These are phyloP conservation scores for Drosophila grimshawi DNA, from an alignment of 1,140 invertebrate genomes.

Conservation along the genomic window DNA sequence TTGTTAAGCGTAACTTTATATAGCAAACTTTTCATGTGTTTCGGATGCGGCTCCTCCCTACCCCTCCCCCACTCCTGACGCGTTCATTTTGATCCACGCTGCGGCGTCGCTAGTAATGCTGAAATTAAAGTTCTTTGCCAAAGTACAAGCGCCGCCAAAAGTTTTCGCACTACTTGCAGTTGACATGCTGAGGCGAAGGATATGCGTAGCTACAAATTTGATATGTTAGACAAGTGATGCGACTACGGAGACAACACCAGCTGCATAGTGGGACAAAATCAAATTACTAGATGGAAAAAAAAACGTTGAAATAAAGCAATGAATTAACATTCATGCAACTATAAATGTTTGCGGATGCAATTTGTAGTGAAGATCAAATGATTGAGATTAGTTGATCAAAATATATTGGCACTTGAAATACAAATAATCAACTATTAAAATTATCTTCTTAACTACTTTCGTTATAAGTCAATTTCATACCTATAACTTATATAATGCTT, in stretches of 20 bases:
- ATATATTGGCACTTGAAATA: no score
- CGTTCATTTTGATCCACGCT: slow-evolving; percentile 15
- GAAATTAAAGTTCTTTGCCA: slow-evolving; percentile 81
- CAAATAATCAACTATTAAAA: no score
- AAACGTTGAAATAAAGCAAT: background rate
- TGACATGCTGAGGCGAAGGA: slow-evolving; percentile 76
- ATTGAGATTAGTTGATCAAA: no score
- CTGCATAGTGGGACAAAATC: slow-evolving; percentile 19
- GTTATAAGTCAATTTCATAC: no score
- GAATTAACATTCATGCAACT: background rate
- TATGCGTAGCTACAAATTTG: slow-evolving; percentile 81
- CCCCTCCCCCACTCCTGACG: background rate
- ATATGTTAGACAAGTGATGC: slow-evolving; percentile 77
- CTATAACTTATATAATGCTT: no score
- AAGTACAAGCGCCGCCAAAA: slow-evolving; percentile 75
- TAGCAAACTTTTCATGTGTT: slow-evolving; percentile 68
- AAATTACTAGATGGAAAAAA: background rate
- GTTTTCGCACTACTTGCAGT: slow-evolving; percentile 63
- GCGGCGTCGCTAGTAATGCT: slow-evolving; percentile 66
- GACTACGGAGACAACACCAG: slow-evolving; percentile 23
- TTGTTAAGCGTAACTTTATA: slow-evolving; percentile 74
- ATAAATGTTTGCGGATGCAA: no score
- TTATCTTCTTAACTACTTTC: no score
- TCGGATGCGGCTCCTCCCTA: slow-evolving; percentile 21
- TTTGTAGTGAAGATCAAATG: no score